These are phyloP conservation scores for Parascotia fuliginaria DNA, from an alignment of 2,888 invertebrate genomes.

Conservation along the genomic window DNA sequence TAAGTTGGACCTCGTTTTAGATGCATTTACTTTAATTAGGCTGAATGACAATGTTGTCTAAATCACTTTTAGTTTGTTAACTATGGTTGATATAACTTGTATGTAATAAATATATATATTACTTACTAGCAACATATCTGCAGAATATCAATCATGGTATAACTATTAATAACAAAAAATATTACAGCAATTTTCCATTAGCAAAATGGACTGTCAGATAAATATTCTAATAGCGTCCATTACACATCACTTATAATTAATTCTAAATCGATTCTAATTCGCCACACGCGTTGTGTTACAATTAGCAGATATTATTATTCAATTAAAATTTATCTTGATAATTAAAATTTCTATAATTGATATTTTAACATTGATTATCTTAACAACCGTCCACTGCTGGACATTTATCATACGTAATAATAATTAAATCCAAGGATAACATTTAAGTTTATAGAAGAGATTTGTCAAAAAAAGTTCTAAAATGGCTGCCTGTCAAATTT, in stretches of 20 bases:
- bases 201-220: constrained; percentile 11
- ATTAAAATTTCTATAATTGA: no score
- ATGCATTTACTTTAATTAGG: constrained; percentile 9
- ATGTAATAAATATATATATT: neutral
- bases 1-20: constrained; percentile 10
- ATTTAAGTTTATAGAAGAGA: neutral
- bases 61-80: neutral
- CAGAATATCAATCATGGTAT: neutral
- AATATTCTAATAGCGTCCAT: constrained; percentile 11
- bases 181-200: constrained; percentile 4
- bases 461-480: neutral
- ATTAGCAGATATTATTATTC: constrained; percentile 3
- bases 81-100: neutral
- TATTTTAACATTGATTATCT: no score
- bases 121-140: neutral
- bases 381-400: no score
- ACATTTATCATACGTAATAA: no score
- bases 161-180: neutral
- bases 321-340: no score
- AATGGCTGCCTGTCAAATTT: constrained; percentile 13
- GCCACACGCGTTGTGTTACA: constrained; percentile 12
- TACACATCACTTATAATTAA: neutral
- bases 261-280: constrained; percentile 21
- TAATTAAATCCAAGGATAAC: neutral
- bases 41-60: neutral